Evolutionary conservation across 2,113 vertebrate species (phyloP), one percentile per base, ranked within the genome.

Genomic region (Ancistrus triradiatus): DNA sequence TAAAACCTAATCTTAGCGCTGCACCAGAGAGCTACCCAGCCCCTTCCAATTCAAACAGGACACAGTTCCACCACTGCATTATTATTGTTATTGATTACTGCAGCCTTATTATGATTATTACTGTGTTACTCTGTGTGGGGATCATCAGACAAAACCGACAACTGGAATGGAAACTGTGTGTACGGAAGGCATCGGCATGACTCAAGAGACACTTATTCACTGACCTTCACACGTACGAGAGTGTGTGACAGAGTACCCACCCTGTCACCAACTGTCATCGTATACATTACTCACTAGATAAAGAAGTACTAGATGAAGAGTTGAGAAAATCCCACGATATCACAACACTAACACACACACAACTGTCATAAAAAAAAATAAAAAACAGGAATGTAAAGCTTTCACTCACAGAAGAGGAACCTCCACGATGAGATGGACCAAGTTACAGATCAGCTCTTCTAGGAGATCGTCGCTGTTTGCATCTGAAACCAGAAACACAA

Each of bases 371-470:
- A 28, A 25, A 50, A 38, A 28, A 49, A n/a, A 42, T 28, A 63
- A 27, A 5, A 11, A 63, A 10, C 31, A 38, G 18, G 21, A 66
- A 43, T 37, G 17, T 18, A 18, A 31, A 15, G 17, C 14, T 0
- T 11, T 47, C 21, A 97, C 95, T 97, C 84, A 98, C 95, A 98
- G 77, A 53, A 97, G 90, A 2, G 96, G 96, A 62, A 93, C 89
- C 78, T 99, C 95, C 50, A 95, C 93, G 57, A 97, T 93, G 70
- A 99, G 88, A 78, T 97, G 91, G 63, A 99, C 87, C 51, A 99
- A 87, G 82, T 93, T 94, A 74, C 89, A 95, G 52, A 97, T 79
- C 77, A 99, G 63, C 68, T 98, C 96, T 80, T 98, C 94, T 21
- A 97, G 83, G 64, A 98, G 92, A 75, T 95, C 92, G 80, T 95